phyloP scores from a whole-genome alignment of 2,797 vertebrate genomes.

The Notamacropus eugenii region DNA sequence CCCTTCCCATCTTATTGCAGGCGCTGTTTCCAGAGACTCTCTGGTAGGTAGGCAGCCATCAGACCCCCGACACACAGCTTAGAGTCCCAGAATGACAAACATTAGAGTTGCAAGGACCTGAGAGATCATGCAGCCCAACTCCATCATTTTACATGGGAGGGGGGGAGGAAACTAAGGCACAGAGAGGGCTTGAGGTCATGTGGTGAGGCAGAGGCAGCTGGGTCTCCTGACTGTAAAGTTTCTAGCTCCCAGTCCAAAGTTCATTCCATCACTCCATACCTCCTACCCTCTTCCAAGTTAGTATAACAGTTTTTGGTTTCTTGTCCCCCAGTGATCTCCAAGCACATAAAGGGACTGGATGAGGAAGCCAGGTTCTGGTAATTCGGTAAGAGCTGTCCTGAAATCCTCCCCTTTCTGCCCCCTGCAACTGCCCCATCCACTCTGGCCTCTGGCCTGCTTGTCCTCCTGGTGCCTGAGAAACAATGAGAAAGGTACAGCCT shows the following conservation, averaged over 20 bases:
- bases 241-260: background rate
- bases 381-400: background rate
- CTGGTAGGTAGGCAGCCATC: background rate
- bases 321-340: background rate
- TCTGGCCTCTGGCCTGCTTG: constrained; percentile 65
- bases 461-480: constrained; percentile 62
- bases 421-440: background rate
- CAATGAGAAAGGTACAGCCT: constrained; percentile 67
- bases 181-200: background rate
- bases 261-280: background rate
- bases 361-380: background rate
- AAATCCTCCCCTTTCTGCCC: constrained; percentile 7
- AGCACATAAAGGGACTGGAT: background rate
- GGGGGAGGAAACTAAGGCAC: background rate
- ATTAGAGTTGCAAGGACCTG: background rate
- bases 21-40: background rate
- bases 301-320: background rate
- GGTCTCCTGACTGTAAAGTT: background rate
- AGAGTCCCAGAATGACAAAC: background rate
- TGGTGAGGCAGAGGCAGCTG: background rate
- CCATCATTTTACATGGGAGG: background rate
- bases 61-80: background rate
- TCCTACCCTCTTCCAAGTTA: background rate
- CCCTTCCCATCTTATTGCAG: background rate
- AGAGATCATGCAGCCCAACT: background rate